Conservation (phyloP, 2,888 invertebrate genomes). For the Drosophila parthenogenetica region DNA sequence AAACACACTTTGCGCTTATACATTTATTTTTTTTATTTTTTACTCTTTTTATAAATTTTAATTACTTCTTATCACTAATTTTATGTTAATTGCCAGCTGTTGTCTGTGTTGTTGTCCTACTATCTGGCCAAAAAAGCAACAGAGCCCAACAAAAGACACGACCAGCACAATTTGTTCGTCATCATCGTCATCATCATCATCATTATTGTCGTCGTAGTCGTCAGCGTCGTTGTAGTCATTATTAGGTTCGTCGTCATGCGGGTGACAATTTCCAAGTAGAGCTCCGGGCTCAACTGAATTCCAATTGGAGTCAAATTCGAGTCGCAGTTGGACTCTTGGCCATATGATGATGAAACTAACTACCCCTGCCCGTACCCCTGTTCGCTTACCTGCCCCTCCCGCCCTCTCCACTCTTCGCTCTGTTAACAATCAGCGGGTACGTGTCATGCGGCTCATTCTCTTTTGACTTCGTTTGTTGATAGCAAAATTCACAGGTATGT, state of each 20-base stretch:
- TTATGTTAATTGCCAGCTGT: conserved; percentile 81
- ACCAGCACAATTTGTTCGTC: conserved; percentile 51
- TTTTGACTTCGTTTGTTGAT: conserved; percentile 30
- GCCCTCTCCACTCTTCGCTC: background rate
- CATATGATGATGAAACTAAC: conserved; percentile 6
- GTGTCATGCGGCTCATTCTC: conserved; percentile 57
- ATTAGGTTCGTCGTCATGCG: conserved; percentile 48
- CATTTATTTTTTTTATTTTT: conserved; percentile 13
- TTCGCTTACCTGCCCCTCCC: background rate
- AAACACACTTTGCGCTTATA: conserved; percentile 56
- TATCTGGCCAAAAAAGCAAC: conserved; percentile 43
- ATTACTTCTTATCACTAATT: conserved; percentile 80
- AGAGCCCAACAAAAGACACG: conserved; percentile 51
- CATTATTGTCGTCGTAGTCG: background rate
- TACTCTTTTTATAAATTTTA: conserved; percentile 63
- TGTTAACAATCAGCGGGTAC: conserved; percentile 56
- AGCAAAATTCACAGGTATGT: conserved; percentile 9
- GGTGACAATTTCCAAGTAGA: conserved; percentile 61
- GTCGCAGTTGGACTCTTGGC: conserved; percentile 14
- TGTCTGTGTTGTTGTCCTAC: conserved; percentile 37
- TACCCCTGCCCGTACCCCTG: background rate
- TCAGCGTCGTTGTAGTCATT: background rate
- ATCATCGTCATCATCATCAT: background rate
- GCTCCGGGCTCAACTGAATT: conserved; percentile 31
- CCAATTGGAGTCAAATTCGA: conserved; percentile 24